These are phyloP conservation scores for Aphyosemion australe DNA, from an alignment of 2,113 vertebrate genomes.

Conservation along the genomic window DNA sequence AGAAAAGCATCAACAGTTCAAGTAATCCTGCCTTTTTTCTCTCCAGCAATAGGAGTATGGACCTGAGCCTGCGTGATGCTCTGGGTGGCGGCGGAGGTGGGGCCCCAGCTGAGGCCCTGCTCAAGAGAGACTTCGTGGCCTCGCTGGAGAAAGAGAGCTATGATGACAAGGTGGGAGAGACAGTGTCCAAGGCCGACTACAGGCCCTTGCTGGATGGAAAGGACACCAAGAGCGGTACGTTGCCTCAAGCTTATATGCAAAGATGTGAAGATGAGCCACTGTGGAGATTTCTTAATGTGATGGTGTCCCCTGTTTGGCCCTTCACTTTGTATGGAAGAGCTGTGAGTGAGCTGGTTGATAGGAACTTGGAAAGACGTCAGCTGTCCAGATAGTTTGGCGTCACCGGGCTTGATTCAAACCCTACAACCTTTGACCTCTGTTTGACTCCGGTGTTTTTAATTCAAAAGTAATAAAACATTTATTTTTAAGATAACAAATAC, in stretches of 20 bases:
- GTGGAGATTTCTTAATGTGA: slow-evolving; percentile 11
- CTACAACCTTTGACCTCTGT: neutral
- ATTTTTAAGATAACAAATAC: too few relatives aligned
- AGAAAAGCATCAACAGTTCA: neutral
- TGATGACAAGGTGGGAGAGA: slow-evolving; percentile 91
- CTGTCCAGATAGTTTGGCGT: slow-evolving; percentile 10
- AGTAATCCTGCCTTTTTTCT: slow-evolving; percentile 5
- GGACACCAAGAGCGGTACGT: slow-evolving; percentile 77
- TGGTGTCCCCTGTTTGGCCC: neutral
- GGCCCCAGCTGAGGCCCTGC: slow-evolving; percentile 78
- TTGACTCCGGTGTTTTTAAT: neutral
- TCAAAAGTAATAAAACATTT: too few relatives aligned
- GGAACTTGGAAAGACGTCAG: slow-evolving; percentile 1
- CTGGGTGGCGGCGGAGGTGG: slow-evolving; percentile 80
- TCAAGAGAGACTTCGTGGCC: slow-evolving; percentile 91
- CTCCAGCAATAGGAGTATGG: slow-evolving; percentile 73
- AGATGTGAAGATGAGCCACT: neutral
- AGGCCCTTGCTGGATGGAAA: slow-evolving; percentile 88
- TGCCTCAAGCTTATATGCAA: neutral
- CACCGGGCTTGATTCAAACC: neutral
- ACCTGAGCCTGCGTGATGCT: slow-evolving; percentile 92
- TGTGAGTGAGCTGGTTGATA: neutral
- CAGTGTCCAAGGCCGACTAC: slow-evolving; percentile 89
- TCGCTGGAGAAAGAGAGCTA: slow-evolving; percentile 88
- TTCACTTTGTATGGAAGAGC: neutral